A percentile compares a stretch with the other conserved stretches of the same genome.
Conservation (phyloP, 2,113 vertebrate species). For the Spheniscus mendiculus region DNA sequence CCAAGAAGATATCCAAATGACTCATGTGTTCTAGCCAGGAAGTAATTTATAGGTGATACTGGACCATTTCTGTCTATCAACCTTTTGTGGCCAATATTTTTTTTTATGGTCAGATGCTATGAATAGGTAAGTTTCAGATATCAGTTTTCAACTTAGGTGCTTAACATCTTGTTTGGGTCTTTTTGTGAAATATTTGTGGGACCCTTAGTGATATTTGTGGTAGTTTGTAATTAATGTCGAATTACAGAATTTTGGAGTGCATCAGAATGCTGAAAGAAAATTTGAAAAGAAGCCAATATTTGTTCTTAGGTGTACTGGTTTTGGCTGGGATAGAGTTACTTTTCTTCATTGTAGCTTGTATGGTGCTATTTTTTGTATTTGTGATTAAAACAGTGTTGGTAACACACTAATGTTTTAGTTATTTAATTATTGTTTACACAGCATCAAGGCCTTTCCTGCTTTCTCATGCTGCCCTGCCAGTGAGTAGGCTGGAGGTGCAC, state of each 20-base stretch:
- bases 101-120: background rate
- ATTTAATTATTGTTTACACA: background rate
- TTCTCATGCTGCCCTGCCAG: background rate
- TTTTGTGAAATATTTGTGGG: background rate
- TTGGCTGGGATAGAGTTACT: background rate
- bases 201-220: background rate
- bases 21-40: background rate
- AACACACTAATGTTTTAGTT: background rate
- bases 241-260: background rate
- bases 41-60: background rate
- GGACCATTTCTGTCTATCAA: background rate
- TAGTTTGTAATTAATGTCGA: background rate
- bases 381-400: background rate
- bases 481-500: accelerated
- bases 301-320: background rate
- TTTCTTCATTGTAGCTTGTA: background rate
- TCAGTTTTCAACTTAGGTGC: background rate
- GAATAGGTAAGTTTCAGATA: background rate
- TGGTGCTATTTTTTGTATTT: background rate
- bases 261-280: background rate
- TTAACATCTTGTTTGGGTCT: background rate
- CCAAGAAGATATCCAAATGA: background rate
- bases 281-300: background rate
- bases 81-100: accelerated
- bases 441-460: background rate